Base-by-base conservation (phyloP, 2,888 invertebrate genomes). In the Lissocephala sabroskyi region DNA sequence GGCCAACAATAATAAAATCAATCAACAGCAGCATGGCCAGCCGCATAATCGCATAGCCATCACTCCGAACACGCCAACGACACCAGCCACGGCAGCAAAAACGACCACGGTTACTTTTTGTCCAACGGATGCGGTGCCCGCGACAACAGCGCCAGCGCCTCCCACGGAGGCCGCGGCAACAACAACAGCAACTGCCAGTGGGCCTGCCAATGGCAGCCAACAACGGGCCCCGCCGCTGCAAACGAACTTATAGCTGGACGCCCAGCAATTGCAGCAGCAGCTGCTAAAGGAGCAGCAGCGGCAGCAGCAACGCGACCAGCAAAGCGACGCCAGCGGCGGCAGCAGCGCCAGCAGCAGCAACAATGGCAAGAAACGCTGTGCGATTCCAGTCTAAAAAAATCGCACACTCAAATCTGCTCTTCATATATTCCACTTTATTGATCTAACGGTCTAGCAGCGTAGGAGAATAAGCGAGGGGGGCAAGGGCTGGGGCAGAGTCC, bases 201-300 rank as follows among this genome's bases (percentile, higher is more conserved):
- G n/a, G 42, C 37, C 41, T 42, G 35, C 37, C 2, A 59, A 56
- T 41, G 49, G 54, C 37, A 39, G 52, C 52, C 39, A 46, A 30
- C 46, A 41, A 33, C 55, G 71, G 13, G 60, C 59, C 5, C 76
- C 79, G 1, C 68, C 78, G 13, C 13, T 73, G 49, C 71, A 73
- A 41, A 73, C 71, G 40, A 81, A 81, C 44, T 84, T 84, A 85
- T 84, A 84, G 83, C 84, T 81, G 79, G 79, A 61, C 77, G 77
- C 70, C 16, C 68, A 73, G 45, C 65, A 65, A 71, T 46, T 75
- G 57, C 75, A 70, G 42, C 62, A 57, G 37, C 63, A 62, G 46
- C 56, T 77, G 49, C 52, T 68, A 5, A 74, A 57, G 46, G 76
- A 78, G 43, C 73, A 71, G 36, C 66, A 63, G 16, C 59, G 64